Evolutionary conservation across 2,113 vertebrate genomes (phyloP), one percentile per base, ranked within the genome.

Genomic region (Brachionichthys hirsutus): DNA sequence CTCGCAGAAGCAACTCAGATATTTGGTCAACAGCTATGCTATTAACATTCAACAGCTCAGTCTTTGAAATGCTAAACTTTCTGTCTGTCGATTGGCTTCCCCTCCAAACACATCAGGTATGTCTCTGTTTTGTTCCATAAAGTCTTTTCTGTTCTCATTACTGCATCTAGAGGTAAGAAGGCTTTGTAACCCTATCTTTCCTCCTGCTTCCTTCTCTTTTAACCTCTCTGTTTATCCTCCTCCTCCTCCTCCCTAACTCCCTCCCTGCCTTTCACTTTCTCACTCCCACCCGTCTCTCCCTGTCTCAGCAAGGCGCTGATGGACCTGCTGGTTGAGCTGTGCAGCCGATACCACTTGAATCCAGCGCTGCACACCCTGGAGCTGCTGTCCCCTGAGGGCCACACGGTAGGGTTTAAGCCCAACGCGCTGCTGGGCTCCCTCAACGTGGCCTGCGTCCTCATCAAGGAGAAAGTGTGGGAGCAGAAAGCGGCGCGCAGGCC

Each of bases 271-370:
- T 54, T 65, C 58, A 51, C 66, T 75, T 70, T 71, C 62, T 57
- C 64, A 62, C 52, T 18, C 51, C 44, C 51, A 20, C 69, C 20
- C 52, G 51, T 81, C 56, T 55, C 61, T 88, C 54, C 20, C 22
- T 75, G 67, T 54, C 44, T 10, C 90, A 99, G 97, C 85, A 94
- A 95, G 83, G 94, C 96, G 30, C 91, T 98, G 90, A 98, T 99
- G 96, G 97, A 99, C 87, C 78, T 99, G 0, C 83, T 98, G 85
- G 94, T 98, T n/a, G 96, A 99, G 34, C 85, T 97, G 51, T 98
- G 96, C 74, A 93, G 94, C 78, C 92, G 92, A 49, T 89, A 95
- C 80, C 96, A 77, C 78, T 90, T 99, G 70, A 98, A 97, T 74
- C 97, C 97, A 13, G 90, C 93, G 13, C 90, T 94, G 48, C 92